phyloP scores from a whole-genome alignment of 2,888 invertebrate species.

The Tinea pellionella region DNA sequence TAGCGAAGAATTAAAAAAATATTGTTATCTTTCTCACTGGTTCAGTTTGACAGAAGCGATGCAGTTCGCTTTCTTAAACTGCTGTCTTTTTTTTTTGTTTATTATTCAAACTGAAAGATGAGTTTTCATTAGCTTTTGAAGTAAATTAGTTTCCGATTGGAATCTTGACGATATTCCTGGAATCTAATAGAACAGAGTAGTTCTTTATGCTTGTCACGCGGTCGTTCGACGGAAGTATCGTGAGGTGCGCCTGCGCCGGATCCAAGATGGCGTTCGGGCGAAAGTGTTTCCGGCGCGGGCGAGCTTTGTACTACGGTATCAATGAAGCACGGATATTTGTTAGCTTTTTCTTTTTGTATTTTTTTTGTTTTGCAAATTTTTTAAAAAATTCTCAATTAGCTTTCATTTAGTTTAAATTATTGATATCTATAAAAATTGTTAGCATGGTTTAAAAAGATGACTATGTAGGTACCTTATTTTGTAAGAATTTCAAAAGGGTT shows the following conservation, averaged over 20 bases:
- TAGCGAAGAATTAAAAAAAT: no score
- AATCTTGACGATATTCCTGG: background rate
- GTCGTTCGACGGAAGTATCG: constrained; percentile 60
- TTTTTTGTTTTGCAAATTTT: background rate
- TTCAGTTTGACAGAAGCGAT: no score
- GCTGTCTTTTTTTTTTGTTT: no score
- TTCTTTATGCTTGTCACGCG: constrained; percentile 12
- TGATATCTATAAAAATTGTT: no score
- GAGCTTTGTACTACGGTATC: constrained; percentile 45
- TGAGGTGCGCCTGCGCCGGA: constrained; percentile 64
- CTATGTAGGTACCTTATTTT: no score
- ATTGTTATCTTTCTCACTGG: no score
- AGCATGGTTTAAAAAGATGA: no score
- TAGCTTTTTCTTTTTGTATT: background rate
- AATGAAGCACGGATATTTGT: constrained; percentile 37
- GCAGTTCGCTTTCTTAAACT: no score
- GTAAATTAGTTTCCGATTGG: background rate
- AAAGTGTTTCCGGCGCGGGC: constrained; percentile 57
- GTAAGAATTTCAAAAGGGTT: no score
- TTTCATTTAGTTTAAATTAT: no score
- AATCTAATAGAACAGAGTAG: background rate
- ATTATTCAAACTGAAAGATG: no score
- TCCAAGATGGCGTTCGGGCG: constrained; percentile 63
- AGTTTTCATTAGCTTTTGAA: no score
- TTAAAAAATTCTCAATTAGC: background rate